A percentile compares a stretch with the other conserved stretches of the same genome.
Evolutionary conservation across 2,113 vertebrate species (phyloP).

Genomic region (Pluvianellus socialis): DNA sequence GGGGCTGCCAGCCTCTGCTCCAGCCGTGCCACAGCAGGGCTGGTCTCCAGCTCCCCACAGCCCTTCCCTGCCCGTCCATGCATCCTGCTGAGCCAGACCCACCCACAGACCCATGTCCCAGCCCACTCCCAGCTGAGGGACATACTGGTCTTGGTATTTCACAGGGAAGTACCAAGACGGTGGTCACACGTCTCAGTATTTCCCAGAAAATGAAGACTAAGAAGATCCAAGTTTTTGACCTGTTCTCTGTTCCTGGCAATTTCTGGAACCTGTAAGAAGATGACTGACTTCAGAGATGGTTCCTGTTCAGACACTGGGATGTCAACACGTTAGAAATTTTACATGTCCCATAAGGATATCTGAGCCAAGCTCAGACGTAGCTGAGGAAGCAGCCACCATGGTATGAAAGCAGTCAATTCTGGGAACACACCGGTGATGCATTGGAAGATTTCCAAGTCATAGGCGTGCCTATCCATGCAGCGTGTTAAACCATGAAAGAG

Average conservation of each 20-base stretch:
- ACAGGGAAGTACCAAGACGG: not conserved
- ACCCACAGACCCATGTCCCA: not conserved
- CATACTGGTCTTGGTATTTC: not conserved
- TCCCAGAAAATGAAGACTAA: not conserved
- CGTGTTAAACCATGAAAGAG: not conserved
- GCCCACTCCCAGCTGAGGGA: not conserved
- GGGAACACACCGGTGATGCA: not conserved
- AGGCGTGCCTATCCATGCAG: not conserved
- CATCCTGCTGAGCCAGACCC: not conserved
- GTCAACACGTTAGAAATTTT: not conserved
- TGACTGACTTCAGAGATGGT: not conserved
- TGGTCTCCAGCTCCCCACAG: not conserved
- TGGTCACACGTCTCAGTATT: not conserved
- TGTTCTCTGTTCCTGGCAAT: not conserved
- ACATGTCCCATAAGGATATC: not conserved
- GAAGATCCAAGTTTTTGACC: not conserved
- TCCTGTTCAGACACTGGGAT: not conserved
- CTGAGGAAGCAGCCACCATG: not conserved
- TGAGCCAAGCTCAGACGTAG: not conserved
- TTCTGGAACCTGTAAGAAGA: not conserved
- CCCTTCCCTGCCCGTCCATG: not conserved
- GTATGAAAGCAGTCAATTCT: not conserved
- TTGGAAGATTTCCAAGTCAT: not conserved
- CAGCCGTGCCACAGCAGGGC: not conserved
- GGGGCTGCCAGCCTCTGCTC: not conserved